Conservation (phyloP, 2,113 vertebrate species). For the Hystrix cristata region DNA sequence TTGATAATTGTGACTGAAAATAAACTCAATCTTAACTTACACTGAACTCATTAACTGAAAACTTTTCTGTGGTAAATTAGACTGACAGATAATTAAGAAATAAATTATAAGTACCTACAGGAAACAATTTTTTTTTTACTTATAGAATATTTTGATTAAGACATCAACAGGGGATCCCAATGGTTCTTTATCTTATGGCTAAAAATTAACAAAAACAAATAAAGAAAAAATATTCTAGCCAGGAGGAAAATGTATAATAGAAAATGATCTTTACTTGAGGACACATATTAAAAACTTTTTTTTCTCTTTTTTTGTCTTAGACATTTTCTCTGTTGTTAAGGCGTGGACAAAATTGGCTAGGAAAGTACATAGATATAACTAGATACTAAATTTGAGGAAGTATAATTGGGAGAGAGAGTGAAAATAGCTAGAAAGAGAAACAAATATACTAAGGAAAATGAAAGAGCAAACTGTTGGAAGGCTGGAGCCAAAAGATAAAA, state of each 20-base stretch:
- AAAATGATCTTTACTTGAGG: background rate
- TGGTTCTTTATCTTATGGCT: background rate
- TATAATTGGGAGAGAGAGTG: background rate
- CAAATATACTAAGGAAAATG: background rate
- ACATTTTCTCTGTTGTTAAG: background rate
- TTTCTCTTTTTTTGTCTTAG: background rate
- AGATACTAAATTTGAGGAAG: background rate
- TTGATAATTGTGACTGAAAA: background rate
- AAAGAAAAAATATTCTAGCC: background rate
- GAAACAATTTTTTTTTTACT: background rate
- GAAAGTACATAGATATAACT: background rate
- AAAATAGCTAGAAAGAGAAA: background rate
- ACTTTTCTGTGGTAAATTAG: background rate
- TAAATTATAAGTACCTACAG: background rate
- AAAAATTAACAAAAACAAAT: background rate
- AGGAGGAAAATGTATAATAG: background rate
- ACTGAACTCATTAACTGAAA: background rate
- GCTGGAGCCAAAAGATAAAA: background rate
- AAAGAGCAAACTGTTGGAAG: background rate
- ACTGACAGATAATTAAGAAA: background rate
- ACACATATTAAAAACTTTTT: background rate
- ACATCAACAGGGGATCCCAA: background rate
- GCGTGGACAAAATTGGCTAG: background rate
- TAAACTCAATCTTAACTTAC: rapidly evolving
- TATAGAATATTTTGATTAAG: background rate